Conservation (phyloP, 2,888 invertebrate species). For the Camponotus fellah region DNA sequence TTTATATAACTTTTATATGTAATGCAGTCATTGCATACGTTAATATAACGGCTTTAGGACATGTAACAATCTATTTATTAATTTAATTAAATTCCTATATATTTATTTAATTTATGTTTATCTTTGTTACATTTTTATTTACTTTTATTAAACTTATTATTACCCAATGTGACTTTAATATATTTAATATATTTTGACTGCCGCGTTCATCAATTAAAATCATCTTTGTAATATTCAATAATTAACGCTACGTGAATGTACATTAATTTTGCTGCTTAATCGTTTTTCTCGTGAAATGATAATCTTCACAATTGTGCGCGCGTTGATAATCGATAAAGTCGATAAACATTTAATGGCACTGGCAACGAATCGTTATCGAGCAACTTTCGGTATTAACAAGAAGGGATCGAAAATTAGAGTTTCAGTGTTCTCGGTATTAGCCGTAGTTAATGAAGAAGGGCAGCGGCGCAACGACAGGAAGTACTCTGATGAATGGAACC, state of each 20-base stretch:
- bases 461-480: constrained; percentile 72
- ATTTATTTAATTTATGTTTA: not conserved
- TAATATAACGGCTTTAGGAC: too few species aligned
- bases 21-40: too few species aligned
- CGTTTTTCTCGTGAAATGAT: not conserved
- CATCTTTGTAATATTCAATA: not conserved
- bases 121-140: too few species aligned
- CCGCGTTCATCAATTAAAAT: constrained; percentile 17
- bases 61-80: not conserved
- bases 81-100: constrained; percentile 47
- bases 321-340: constrained; percentile 14
- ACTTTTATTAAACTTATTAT: constrained; percentile 1
- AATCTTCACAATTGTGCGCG: constrained; percentile 16
- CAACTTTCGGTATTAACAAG: constrained; percentile 49
- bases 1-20: too few species aligned
- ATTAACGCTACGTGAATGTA: not conserved
- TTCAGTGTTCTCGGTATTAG: constrained; percentile 65
- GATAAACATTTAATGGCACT: constrained; percentile 41
- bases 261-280: not conserved
- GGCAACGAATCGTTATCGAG: constrained; percentile 37
- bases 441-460: constrained; percentile 59
- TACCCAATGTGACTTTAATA: constrained; percentile 17
- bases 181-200: not conserved
- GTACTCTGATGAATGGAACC: constrained; percentile 80
- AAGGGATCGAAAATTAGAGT: constrained; percentile 56